These are phyloP conservation scores for Catharus fuscescens DNA, from an alignment of 2,113 vertebrate genomes.

Conservation along the genomic window DNA sequence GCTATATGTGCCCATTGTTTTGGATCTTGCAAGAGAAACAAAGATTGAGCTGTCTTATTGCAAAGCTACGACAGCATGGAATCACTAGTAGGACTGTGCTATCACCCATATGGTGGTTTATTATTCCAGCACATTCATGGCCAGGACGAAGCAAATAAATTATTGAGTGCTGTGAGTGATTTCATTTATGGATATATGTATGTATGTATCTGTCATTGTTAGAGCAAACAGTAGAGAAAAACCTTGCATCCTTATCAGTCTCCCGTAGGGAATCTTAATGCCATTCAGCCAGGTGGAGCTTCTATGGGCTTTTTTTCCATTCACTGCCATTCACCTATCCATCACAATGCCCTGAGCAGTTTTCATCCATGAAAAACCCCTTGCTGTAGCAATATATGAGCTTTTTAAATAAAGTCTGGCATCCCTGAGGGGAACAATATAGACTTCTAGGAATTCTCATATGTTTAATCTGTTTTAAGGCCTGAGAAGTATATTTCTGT, in stretches of 20 bases:
- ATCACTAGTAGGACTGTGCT: background rate
- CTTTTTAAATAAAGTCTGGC: conserved; percentile 33
- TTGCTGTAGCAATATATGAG: conserved; percentile 4
- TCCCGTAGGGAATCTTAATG: conserved; percentile 1
- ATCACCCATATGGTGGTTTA: background rate
- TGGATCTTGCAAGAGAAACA: background rate
- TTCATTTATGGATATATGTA: conserved; percentile 27
- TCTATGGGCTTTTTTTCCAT: background rate
- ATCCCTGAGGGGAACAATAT: background rate
- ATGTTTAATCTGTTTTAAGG: conserved; percentile 51
- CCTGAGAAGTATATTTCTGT: conserved; percentile 21
- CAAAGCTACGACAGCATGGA: background rate
- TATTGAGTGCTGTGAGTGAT: conserved; percentile 26
- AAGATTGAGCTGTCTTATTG: background rate
- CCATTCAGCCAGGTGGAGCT: background rate
- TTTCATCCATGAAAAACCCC: conserved; percentile 24
- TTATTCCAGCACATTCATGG: conserved; percentile 1
- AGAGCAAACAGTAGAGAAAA: conserved; percentile 25
- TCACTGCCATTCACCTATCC: background rate
- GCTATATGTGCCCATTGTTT: background rate
- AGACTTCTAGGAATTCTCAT: conserved; percentile 40
- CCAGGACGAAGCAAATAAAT: conserved; percentile 40
- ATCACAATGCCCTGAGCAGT: background rate
- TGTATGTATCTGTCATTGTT: background rate
- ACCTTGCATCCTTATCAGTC: background rate